These are phyloP conservation scores for Neodontobutis hainanensis DNA, from an alignment of 2,113 vertebrate genomes.

Conservation along the genomic window DNA sequence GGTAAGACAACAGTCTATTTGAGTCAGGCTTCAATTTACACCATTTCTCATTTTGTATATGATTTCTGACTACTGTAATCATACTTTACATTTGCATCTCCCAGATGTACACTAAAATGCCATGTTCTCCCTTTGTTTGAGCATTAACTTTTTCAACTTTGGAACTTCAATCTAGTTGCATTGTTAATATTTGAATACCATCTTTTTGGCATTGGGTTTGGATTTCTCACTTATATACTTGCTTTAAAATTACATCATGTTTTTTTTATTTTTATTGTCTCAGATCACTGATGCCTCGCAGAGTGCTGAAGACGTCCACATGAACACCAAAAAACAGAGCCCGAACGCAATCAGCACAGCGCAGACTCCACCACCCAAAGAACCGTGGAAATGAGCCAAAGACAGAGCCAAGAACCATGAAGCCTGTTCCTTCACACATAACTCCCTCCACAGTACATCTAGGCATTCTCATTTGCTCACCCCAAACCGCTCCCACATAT, in stretches of 20 bases:
- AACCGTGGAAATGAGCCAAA: slow-evolving; percentile 90
- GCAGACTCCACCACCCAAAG: slow-evolving; percentile 74
- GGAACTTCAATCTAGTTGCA: no score
- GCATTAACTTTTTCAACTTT: no score
- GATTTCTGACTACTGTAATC: no score
- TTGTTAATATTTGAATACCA: no score
- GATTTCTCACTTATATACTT: no score
- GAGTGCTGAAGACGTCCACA: slow-evolving; percentile 85
- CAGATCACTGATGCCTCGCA: slow-evolving; percentile 87
- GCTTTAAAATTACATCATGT: no score
- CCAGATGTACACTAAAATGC: no score
- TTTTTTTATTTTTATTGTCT: neutral
- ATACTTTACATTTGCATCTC: no score
- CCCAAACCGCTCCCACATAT: slow-evolving; percentile 49
- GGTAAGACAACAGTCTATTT: neutral
- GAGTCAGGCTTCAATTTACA: neutral
- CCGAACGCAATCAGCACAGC: slow-evolving; percentile 71
- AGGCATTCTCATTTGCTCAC: slow-evolving; percentile 50
- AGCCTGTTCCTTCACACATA: no score
- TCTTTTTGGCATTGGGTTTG: no score
- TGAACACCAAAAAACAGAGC: slow-evolving; percentile 77
- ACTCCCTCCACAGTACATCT: no score
- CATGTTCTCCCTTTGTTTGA: no score
- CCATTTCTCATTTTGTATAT: neutral
- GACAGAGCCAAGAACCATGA: neutral